Evolutionary conservation across 2,113 vertebrate genomes (phyloP).

Genomic region (Ginglymostoma cirratum): DNA sequence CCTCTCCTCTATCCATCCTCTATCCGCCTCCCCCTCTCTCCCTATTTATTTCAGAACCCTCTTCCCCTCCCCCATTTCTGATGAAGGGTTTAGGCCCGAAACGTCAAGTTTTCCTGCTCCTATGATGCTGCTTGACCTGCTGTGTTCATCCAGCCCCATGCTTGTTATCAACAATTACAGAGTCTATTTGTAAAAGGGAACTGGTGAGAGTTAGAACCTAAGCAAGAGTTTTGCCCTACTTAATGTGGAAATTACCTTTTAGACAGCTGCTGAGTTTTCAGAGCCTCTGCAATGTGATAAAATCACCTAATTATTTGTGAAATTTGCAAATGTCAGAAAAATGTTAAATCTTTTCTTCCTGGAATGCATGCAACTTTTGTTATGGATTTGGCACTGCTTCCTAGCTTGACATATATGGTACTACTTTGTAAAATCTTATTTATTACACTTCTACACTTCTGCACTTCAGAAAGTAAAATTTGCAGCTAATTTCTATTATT

Average conservation of each 20-base stretch:
- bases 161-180: neutral
- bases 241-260: neutral
- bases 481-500: neutral
- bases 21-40: too few relatives aligned
- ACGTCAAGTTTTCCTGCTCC: too few relatives aligned
- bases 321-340: neutral
- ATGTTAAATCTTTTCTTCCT: neutral
- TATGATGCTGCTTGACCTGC: too few relatives aligned
- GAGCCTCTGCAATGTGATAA: neutral
- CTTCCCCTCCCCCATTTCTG: too few relatives aligned
- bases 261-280: neutral
- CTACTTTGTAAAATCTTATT: neutral
- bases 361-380: neutral
- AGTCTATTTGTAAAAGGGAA: neutral
- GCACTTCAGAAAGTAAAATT: neutral
- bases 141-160: too few relatives aligned
- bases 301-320: neutral
- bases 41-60: too few relatives aligned
- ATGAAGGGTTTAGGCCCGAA: too few relatives aligned
- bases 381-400: neutral
- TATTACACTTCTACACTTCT: neutral
- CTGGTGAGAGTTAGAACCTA: neutral
- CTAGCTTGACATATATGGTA: neutral
- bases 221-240: neutral
- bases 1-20: too few relatives aligned